A percentile compares a stretch with the other conserved stretches of the same genome.
Conservation (phyloP, 92 coral and sea anemone species). For the Paramuricea clavata region DNA sequence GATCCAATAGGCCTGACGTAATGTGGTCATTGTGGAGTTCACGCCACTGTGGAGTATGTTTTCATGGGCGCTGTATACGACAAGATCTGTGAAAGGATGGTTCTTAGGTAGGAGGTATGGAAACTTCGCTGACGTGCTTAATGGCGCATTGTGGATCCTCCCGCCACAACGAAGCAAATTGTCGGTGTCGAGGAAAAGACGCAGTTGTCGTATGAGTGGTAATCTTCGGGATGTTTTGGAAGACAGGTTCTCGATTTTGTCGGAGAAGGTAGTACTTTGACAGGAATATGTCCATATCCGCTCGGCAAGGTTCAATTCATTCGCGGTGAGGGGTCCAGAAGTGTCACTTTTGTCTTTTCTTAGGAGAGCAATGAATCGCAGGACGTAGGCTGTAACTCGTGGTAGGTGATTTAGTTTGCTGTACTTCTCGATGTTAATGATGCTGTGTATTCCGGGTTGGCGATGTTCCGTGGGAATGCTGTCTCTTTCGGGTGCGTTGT, state of each 20-base stretch:
- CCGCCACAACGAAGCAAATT: conserved; percentile 58
- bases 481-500: not conserved
- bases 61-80: conserved; percentile 39
- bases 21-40: conserved; percentile 50
- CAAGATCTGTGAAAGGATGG: conserved; percentile 47
- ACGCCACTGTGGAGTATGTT: conserved; percentile 61
- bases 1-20: conserved; percentile 55
- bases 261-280: too few relatives aligned
- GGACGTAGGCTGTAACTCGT: not conserved
- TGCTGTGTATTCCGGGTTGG: not conserved
- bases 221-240: too few relatives aligned
- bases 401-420: not conserved
- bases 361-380: not conserved
- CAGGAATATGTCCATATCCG: too few relatives aligned
- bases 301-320: not conserved
- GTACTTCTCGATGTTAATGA: not conserved
- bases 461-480: not conserved
- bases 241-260: too few relatives aligned
- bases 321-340: not conserved
- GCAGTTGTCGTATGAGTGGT: too few relatives aligned
- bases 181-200: too few relatives aligned
- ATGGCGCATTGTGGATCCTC: conserved; percentile 60
- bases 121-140: conserved; percentile 22
- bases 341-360: not conserved
- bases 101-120: conserved; percentile 52